A percentile compares a stretch with the other conserved stretches of the same genome.
Conservation (phyloP, 2,113 vertebrate species). For the Paradoxurus hermaphroditus region DNA sequence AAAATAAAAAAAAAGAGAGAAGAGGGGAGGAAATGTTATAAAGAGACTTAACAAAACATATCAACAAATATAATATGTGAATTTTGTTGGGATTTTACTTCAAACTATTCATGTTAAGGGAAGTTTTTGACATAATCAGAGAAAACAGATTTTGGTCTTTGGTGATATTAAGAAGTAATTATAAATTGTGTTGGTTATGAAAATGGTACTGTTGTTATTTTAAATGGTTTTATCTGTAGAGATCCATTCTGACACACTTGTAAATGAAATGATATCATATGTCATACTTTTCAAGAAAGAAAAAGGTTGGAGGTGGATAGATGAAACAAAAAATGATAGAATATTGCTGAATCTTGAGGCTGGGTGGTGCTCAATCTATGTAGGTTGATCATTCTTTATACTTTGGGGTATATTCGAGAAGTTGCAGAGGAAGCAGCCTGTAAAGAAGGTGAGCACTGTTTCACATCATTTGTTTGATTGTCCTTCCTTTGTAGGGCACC, state of each 20-base stretch:
- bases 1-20: background rate
- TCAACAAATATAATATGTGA: background rate
- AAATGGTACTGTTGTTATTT: background rate
- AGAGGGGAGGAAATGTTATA: background rate
- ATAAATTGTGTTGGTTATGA: constrained; percentile 1
- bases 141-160: background rate
- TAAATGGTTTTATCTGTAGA: background rate
- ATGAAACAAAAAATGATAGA: background rate
- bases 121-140: background rate
- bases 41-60: background rate
- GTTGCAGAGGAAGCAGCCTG: background rate
- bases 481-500: background rate
- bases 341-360: background rate
- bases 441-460: background rate
- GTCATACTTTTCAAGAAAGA: background rate
- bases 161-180: background rate
- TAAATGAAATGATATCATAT: background rate
- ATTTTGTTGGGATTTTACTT: background rate
- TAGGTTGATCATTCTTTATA: background rate
- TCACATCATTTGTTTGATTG: background rate
- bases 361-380: background rate
- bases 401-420: background rate
- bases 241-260: background rate
- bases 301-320: background rate
- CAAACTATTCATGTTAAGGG: background rate